Conservation (phyloP, 2,113 vertebrate species). For the Antidorcas marsupialis region DNA sequence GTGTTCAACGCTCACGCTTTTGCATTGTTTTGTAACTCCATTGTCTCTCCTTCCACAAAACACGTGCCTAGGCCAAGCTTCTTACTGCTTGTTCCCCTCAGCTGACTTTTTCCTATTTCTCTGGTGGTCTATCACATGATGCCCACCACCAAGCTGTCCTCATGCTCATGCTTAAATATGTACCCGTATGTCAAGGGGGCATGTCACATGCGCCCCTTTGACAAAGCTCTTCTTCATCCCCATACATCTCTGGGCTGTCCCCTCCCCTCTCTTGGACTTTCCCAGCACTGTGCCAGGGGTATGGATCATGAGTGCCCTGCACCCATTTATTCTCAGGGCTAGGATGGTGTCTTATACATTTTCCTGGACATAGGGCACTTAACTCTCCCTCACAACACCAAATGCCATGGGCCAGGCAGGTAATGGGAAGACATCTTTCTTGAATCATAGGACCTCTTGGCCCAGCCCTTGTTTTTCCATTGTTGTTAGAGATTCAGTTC, state of each 20-base stretch:
- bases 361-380: background rate
- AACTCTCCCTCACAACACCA: background rate
- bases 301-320: accelerated
- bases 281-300: background rate
- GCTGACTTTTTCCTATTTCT: background rate
- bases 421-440: background rate
- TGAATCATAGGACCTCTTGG: background rate
- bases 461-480: background rate
- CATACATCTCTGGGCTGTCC: accelerated
- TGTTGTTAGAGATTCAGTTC: background rate
- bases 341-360: background rate
- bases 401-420: background rate
- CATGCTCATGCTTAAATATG: background rate
- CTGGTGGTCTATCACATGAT: background rate
- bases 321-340: background rate
- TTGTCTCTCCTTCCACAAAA: background rate
- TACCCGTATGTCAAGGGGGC: background rate
- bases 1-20: background rate
- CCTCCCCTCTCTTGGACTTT: background rate
- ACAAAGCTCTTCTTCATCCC: background rate
- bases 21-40: background rate
- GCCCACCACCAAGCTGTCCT: background rate
- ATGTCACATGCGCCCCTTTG: background rate
- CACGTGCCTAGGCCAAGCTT: background rate
- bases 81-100: background rate